Evolutionary conservation across 2,797 vertebrate species (phyloP).

Genomic region (Sebastes trivittatus): DNA sequence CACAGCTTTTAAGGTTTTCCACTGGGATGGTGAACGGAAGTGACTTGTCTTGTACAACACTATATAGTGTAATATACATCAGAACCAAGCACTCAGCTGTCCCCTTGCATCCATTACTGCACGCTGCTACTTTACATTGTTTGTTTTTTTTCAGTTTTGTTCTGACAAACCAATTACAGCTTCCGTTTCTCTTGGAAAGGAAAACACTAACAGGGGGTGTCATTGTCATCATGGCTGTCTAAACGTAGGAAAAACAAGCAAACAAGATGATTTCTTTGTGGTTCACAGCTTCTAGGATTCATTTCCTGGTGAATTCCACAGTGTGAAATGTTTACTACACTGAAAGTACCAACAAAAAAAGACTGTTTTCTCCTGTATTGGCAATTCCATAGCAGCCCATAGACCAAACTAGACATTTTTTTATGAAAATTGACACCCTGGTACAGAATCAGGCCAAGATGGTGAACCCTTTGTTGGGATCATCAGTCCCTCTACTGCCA

Average conservation of each 20-base stretch:
- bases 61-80: background rate
- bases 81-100: background rate
- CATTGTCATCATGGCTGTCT: slow-evolving; percentile 8
- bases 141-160: background rate
- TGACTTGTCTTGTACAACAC: background rate
- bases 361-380: background rate
- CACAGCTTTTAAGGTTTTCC: background rate
- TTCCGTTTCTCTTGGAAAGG: background rate
- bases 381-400: background rate
- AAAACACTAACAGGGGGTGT: background rate
- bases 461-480: background rate
- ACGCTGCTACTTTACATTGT: background rate
- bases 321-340: background rate
- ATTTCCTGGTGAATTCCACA: background rate
- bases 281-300: background rate
- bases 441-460: background rate
- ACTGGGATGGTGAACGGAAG: background rate
- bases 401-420: too few species aligned
- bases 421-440: background rate
- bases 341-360: background rate
- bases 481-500: background rate
- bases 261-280: background rate
- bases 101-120: background rate
- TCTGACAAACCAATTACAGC: slow-evolving; percentile 33
- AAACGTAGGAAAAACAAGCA: slow-evolving; percentile 8